Evolutionary conservation across 2,113 vertebrate genomes (phyloP).

Genomic region (Verasper variegatus): DNA sequence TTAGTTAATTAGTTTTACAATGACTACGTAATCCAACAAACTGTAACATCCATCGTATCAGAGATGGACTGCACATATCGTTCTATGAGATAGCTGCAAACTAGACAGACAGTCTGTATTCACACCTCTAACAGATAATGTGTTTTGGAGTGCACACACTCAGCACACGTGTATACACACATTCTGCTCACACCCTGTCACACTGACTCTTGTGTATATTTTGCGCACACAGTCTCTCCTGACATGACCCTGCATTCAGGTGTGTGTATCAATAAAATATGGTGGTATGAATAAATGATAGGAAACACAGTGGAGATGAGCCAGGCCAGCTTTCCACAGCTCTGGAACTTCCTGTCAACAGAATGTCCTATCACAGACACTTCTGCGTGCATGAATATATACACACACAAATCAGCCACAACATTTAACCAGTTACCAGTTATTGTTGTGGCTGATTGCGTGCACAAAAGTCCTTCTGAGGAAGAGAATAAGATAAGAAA

Average conservation of each 20-base stretch:
- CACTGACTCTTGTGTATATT: slow-evolving; percentile 24
- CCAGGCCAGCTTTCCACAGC: slow-evolving; percentile 42
- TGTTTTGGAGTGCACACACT: slow-evolving; percentile 16
- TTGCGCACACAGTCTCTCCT: slow-evolving; percentile 38
- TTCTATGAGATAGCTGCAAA: too few species aligned
- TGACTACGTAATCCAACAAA: too few species aligned
- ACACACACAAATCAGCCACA: not conserved
- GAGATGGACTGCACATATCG: not conserved
- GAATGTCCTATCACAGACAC: slow-evolving; percentile 10
- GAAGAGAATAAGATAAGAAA: too few species aligned
- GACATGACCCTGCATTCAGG: slow-evolving; percentile 46
- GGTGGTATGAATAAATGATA: slow-evolving; percentile 75
- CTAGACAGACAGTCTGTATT: slow-evolving; percentile 7
- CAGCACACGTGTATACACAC: slow-evolving; percentile 28
- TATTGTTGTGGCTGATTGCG: not conserved
- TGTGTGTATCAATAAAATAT: slow-evolving; percentile 77
- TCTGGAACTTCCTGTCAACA: slow-evolving; percentile 58
- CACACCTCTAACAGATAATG: slow-evolving; percentile 28
- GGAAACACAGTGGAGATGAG: slow-evolving; percentile 71
- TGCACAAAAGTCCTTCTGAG: too few species aligned
- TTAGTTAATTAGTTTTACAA: too few species aligned
- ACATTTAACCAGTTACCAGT: not conserved
- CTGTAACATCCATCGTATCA: not conserved
- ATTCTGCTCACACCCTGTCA: slow-evolving; percentile 38
- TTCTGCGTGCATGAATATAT: not conserved